These are phyloP conservation scores for Anthrax anthrax DNA, from an alignment of 2,888 invertebrate species.

Conservation along the genomic window DNA sequence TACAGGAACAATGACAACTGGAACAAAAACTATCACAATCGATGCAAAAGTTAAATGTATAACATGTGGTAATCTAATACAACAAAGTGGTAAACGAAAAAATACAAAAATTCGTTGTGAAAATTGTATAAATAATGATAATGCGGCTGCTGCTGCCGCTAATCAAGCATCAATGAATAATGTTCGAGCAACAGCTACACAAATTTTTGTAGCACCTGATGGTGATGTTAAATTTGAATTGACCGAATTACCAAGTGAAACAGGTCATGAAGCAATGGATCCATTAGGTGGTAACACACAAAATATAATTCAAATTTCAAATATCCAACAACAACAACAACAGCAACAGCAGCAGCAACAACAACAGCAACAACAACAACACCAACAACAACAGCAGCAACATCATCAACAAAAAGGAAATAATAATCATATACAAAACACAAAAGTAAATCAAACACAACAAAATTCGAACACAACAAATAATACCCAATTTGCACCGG, in stretches of 20 bases:
- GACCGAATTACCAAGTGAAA: conserved; percentile 31
- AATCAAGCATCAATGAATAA: not conserved
- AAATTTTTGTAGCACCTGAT: conserved; percentile 52
- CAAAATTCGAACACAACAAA: conserved; percentile 19
- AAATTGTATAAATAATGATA: conserved; percentile 45
- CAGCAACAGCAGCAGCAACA: not conserved
- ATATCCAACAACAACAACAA: conserved; percentile 19
- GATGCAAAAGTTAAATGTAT: conserved; percentile 36
- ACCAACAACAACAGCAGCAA: conserved; percentile 3
- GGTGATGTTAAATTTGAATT: conserved; percentile 47
- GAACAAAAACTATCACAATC: not conserved
- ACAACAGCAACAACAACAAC: conserved; percentile 15
- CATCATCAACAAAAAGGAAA: not conserved
- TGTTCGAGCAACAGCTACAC: conserved; percentile 35
- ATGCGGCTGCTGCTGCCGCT: conserved; percentile 21
- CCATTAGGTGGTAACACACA: conserved; percentile 34
- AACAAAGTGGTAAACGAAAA: conserved; percentile 43
- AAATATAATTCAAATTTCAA: conserved; percentile 29
- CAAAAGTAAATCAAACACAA: conserved; percentile 11
- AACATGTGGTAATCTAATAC: conserved; percentile 42
- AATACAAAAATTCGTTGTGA: conserved; percentile 49
- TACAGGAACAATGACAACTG: not conserved
- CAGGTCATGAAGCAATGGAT: conserved; percentile 23
- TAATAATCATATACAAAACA: conserved; percentile 1
- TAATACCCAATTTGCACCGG: conserved; percentile 24